Conservation (phyloP, 2,888 invertebrate genomes). For the Tetanocera ferruginea region DNA sequence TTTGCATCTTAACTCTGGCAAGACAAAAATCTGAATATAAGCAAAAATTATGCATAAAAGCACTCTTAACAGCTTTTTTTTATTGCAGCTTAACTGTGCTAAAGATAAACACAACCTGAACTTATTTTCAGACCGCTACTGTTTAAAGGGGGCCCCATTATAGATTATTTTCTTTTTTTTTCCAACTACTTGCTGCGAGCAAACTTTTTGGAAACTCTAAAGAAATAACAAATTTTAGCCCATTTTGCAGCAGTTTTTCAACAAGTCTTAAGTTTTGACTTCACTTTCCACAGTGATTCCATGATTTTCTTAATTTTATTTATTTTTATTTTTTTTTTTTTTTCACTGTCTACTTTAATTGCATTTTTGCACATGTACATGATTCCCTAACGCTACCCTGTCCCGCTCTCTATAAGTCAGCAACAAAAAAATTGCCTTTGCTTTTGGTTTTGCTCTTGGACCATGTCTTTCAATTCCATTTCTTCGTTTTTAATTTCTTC, state of each 20-base stretch:
- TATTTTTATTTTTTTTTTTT: background rate
- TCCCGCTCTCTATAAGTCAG: background rate
- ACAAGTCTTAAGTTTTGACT: too few species aligned
- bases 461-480: background rate
- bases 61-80: background rate
- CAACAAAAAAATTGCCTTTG: background rate
- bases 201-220: too few species aligned
- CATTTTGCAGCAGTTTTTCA: background rate
- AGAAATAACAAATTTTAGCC: background rate
- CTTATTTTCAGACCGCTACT: too few species aligned
- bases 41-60: background rate
- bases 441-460: background rate
- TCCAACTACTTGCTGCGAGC: too few species aligned
- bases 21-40: background rate
- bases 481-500: constrained; percentile 19
- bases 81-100: too few species aligned
- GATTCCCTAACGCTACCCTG: background rate
- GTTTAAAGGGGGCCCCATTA: too few species aligned
- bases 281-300: background rate
- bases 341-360: background rate
- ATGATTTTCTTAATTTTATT: background rate
- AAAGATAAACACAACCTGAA: too few species aligned
- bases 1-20: constrained; percentile 3
- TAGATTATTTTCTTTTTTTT: too few species aligned
- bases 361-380: constrained; percentile 1